Evolutionary conservation across 2,888 invertebrate species (phyloP).

Genomic region (Alentia gelatinosa): DNA sequence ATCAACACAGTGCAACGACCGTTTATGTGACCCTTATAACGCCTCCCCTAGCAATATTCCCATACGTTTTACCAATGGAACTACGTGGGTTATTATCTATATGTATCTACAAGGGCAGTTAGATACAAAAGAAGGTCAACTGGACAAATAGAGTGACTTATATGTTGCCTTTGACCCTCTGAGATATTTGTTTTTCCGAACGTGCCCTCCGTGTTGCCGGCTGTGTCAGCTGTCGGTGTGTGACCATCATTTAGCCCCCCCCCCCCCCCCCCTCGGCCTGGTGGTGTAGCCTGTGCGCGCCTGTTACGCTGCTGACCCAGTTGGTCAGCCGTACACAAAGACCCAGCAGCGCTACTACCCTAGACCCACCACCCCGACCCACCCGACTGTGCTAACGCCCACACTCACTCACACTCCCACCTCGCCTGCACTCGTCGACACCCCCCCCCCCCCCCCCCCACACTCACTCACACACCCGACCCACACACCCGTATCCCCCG

Average conservation of each 20-base stretch:
- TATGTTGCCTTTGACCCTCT: too few species aligned
- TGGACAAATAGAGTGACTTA: too few species aligned
- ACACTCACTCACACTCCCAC: not conserved
- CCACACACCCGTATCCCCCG: not conserved
- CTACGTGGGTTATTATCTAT: too few species aligned
- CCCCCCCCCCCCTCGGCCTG: not conserved
- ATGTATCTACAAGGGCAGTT: too few species aligned
- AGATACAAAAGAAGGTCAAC: too few species aligned
- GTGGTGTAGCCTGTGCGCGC: not conserved
- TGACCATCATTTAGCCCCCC: not conserved
- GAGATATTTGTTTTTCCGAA: too few species aligned
- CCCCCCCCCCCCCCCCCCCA: not conserved
- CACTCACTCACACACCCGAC: not conserved
- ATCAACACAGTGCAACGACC: too few species aligned
- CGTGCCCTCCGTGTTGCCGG: not conserved
- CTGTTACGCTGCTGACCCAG: not conserved
- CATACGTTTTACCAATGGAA: too few species aligned
- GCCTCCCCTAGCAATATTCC: too few species aligned
- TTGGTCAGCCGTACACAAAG: slow-evolving; percentile 34
- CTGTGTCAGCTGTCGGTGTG: not conserved
- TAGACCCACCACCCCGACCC: too few species aligned
- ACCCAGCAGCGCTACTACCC: not conserved
- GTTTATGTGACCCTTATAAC: too few species aligned
- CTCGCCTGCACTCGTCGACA: not conserved
- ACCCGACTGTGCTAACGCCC: not conserved